Conservation (phyloP, 2,888 invertebrate genomes). For the Cerastis leucographa region DNA sequence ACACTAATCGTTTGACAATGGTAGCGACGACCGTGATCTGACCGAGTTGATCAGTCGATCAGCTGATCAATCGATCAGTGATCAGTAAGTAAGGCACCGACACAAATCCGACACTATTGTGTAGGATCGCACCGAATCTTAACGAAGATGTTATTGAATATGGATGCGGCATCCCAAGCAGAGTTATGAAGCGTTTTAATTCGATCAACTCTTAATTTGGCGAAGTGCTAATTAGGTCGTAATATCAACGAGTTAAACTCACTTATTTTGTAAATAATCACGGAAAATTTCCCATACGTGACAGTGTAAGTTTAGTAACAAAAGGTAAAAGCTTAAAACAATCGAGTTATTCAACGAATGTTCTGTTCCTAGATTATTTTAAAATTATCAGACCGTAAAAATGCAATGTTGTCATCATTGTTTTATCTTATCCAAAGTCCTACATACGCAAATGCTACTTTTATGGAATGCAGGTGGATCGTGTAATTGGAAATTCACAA, state of each 20-base stretch:
- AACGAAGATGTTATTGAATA: neutral
- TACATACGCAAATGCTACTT: neutral
- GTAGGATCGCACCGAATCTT: constrained; percentile 10
- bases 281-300: too few relatives aligned
- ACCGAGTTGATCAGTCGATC: constrained; percentile 38
- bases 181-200: neutral
- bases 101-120: constrained; percentile 62
- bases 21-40: constrained; percentile 57
- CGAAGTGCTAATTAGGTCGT: neutral
- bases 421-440: neutral
- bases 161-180: constrained; percentile 42
- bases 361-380: neutral
- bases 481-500: neutral
- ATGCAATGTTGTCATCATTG: neutral
- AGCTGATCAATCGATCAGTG: constrained; percentile 46
- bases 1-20: constrained; percentile 50
- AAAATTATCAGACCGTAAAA: neutral
- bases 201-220: neutral
- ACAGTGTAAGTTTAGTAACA: too few relatives aligned
- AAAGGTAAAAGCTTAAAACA: too few relatives aligned
- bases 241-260: neutral
- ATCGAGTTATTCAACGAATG: neutral
- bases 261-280: too few relatives aligned
- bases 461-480: neutral
- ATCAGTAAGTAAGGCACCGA: constrained; percentile 43